Conservation (phyloP, 2,888 invertebrate species). For the Mesorhabditis belari region DNA sequence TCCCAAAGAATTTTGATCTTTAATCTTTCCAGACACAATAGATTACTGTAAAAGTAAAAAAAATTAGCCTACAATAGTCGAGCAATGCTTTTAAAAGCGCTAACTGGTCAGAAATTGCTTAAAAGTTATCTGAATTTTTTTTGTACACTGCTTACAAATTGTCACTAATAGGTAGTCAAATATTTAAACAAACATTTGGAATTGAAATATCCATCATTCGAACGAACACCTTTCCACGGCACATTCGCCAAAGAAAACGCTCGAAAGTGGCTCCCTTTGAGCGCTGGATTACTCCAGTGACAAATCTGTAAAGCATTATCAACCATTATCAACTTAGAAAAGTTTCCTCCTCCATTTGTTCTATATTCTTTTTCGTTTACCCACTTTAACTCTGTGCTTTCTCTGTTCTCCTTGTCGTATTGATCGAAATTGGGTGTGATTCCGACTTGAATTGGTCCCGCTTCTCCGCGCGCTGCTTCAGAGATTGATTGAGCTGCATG, state of each 20-base stretch:
- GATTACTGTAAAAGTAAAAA: constrained; percentile 11
- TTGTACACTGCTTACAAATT: no score
- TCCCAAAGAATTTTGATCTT: background rate
- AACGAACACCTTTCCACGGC: constrained; percentile 73
- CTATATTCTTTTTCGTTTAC: background rate
- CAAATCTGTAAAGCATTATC: constrained; percentile 66
- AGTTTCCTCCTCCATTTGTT: background rate
- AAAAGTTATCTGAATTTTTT: no score
- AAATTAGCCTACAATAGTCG: constrained; percentile 23
- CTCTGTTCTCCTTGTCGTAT: constrained; percentile 19
- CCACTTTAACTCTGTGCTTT: constrained; percentile 31
- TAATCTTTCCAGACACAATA: constrained; percentile 62
- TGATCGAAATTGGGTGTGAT: constrained; percentile 8
- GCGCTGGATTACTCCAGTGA: constrained; percentile 88
- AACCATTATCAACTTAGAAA: background rate
- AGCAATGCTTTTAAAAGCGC: no score
- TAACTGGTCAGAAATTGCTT: no score
- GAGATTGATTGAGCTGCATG: constrained; percentile 41
- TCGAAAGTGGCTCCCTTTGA: constrained; percentile 90
- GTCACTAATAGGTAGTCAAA: no score
- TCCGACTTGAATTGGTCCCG: constrained; percentile 24
- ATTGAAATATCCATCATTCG: constrained; percentile 30
- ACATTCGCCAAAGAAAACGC: constrained; percentile 93
- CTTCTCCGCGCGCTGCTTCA: constrained; percentile 32
- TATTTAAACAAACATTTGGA: background rate